A percentile compares a stretch with the other conserved stretches of the same genome.
phyloP scores from a whole-genome alignment of 2,797 vertebrate species.

The Acanthopagrus latus region DNA sequence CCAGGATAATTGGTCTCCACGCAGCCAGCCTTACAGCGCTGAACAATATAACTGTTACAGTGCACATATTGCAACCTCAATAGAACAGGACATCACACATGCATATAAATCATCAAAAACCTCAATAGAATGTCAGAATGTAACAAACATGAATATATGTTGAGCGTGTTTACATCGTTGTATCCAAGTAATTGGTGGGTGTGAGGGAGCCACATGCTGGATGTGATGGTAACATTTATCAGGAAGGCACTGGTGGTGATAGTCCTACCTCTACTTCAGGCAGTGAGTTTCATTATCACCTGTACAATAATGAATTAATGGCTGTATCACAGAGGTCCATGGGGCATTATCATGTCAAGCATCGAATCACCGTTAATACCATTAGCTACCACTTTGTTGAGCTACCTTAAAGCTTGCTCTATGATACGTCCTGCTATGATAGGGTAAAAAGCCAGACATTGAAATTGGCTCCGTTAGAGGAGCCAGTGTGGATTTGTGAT shows the following conservation, averaged over 20 bases:
- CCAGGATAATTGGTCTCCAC: too few species aligned
- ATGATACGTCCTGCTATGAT: not conserved
- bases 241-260: not conserved
- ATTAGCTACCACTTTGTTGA: not conserved
- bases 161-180: too few species aligned
- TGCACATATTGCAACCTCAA: too few species aligned
- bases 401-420: not conserved
- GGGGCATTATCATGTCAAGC: not conserved
- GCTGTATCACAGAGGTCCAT: not conserved
- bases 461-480: not conserved
- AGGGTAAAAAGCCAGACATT: too few species aligned
- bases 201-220: not conserved
- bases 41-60: too few species aligned
- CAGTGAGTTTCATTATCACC: not conserved
- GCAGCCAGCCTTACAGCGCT: too few species aligned
- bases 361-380: not conserved
- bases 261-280: not conserved
- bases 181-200: not conserved
- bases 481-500: not conserved
- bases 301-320: not conserved
- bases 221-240: not conserved
- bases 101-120: too few species aligned
- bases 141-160: too few species aligned
- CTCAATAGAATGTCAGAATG: too few species aligned
- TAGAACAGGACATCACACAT: too few species aligned